These are phyloP conservation scores for Trinectes maculatus DNA, from an alignment of 2,113 vertebrate species.

Conservation along the genomic window DNA sequence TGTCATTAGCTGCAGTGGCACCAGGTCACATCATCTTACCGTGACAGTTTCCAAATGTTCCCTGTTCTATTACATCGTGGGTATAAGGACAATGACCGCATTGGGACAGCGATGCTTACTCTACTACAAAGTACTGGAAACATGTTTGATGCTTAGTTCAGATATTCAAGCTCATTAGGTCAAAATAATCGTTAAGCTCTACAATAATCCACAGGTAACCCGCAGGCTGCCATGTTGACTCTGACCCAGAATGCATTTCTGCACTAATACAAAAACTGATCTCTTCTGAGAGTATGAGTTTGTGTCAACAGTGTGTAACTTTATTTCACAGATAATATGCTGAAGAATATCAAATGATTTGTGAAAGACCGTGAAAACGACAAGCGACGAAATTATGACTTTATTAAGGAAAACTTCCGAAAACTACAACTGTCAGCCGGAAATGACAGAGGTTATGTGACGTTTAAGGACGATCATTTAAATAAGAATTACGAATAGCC, in stretches of 20 bases:
- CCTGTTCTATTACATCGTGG: constrained; percentile 60
- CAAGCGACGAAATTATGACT: accelerated
- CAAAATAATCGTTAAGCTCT: constrained; percentile 36
- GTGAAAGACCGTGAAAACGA: neutral
- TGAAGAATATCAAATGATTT: accelerated
- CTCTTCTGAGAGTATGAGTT: neutral
- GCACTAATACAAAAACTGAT: neutral
- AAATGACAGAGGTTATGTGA: constrained; percentile 35
- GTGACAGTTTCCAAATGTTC: constrained; percentile 66
- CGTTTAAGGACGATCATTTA: neutral
- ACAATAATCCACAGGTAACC: constrained; percentile 46
- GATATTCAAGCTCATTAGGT: neutral
- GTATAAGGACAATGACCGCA: constrained; percentile 49
- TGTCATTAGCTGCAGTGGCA: constrained; percentile 24
- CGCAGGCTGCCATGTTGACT: constrained; percentile 73
- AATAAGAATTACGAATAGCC: neutral
- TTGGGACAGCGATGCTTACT: constrained; percentile 31
- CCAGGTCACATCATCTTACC: constrained; percentile 68
- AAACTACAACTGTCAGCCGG: constrained; percentile 53
- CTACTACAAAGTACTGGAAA: constrained; percentile 71
- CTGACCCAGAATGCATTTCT: constrained; percentile 67
- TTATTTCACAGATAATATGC: neutral
- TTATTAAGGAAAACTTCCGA: accelerated
- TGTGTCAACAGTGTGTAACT: accelerated
- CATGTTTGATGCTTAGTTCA: constrained; percentile 56